phyloP scores from a whole-genome alignment of 2,113 vertebrate genomes.

The Oreotrochilus melanogaster region DNA sequence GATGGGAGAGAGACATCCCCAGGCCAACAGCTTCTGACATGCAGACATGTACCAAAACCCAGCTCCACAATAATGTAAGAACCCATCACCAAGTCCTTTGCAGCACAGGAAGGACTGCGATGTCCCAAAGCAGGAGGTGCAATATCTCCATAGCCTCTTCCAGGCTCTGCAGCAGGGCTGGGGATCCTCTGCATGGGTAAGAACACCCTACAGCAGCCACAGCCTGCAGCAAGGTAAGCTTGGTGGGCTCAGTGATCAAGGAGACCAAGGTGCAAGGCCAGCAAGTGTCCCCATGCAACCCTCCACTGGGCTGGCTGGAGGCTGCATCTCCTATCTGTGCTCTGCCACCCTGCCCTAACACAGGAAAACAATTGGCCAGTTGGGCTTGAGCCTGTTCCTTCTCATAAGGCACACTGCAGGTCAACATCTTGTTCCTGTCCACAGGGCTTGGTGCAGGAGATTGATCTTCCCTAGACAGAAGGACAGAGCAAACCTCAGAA shows the following conservation, averaged over 20 bases:
- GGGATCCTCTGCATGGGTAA: background rate
- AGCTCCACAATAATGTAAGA: background rate
- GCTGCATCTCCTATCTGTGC: background rate
- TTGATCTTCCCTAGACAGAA: background rate
- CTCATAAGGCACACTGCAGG: background rate
- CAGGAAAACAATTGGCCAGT: background rate
- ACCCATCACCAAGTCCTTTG: background rate
- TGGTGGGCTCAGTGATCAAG: background rate
- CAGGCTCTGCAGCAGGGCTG: background rate
- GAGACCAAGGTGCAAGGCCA: background rate
- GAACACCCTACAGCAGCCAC: background rate
- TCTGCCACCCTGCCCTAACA: background rate
- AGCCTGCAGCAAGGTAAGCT: background rate
- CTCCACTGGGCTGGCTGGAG: background rate
- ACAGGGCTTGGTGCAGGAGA: background rate
- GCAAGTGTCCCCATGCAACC: accelerated
- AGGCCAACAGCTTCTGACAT: background rate
- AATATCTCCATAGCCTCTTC: background rate
- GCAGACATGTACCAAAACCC: accelerated
- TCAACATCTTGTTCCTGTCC: background rate
- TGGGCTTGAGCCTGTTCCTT: background rate
- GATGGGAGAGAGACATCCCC: background rate
- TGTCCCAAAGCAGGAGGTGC: background rate
- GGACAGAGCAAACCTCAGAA: background rate
- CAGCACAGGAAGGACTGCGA: too few relatives aligned